Evolutionary conservation across 64 coral and sea anemone genomes (phyloP), one percentile per base, ranked within the genome.

Genomic region (Dendronephthya gigantea): DNA sequence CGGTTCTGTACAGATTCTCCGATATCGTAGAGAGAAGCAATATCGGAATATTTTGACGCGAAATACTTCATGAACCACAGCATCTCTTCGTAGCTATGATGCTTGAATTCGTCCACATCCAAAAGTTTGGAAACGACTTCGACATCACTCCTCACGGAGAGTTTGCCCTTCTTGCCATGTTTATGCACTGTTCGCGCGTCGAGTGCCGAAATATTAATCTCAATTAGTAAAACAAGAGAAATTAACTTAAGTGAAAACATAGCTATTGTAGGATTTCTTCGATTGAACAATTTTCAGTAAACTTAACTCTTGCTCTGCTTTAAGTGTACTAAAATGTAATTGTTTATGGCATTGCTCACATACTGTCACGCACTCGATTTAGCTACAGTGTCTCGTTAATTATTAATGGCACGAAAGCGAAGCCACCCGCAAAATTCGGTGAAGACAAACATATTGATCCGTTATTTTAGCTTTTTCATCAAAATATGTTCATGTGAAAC

Each of bases 11-110:
- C 95, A 56, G 92, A 93, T 43, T 98, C 93, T 0, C 95, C 95
- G 33, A 98, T 93, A 19, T 90, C 91, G 65, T 98, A 98, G n/a
- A 98, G 85, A 7, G 88, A 88, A 0, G 95, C 91, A 30, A 98
- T 93, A 22, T 85, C 81, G 13, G 92, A 65, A 35, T 93, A 98
- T 32, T 91, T 93, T 66, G 84, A 50, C 0, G 95, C 91, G 47
- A 93, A 98, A 55, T 98, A 88, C 25, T 98, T 92, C 47, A 98
- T 84, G 84, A 93, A 93, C 95, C 95, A 98, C n/a, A 92, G 88
- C 95, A 98, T 90, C 34, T 98, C 85, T 37, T 93, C 95, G 50
- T 98, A 98, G 32, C 89, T 74, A 40, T 98, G 95, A 49, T 98
- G 50, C 19, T 85, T 91, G 28, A 98, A 93, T 51, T 91, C 87